These are phyloP conservation scores for Tympanoctomys barrerae DNA, from an alignment of 2,797 vertebrate genomes.

Conservation along the genomic window DNA sequence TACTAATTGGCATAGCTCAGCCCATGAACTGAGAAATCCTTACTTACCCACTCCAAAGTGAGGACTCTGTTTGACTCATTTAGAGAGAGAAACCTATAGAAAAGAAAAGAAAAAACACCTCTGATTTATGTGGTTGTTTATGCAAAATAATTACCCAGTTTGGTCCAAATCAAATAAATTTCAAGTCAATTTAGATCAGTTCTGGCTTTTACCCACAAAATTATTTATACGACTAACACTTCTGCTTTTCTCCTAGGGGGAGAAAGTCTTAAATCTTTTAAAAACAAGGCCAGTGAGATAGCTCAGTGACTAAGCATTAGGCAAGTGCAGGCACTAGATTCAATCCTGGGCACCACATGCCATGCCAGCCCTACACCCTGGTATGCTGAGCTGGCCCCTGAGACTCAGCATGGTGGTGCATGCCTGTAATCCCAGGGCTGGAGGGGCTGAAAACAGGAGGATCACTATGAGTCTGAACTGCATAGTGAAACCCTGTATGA, in stretches of 20 bases:
- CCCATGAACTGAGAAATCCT: neutral
- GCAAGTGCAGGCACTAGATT: no score
- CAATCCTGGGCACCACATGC: no score
- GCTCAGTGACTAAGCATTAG: no score
- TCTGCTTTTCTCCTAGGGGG: slow-evolving; percentile 13
- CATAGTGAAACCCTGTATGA: no score
- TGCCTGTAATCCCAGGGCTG: no score
- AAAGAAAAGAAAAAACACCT: neutral
- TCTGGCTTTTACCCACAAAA: slow-evolving; percentile 62
- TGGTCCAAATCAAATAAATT: slow-evolving; percentile 57
- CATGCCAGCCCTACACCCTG: no score
- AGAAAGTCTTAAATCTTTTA: slow-evolving; percentile 41
- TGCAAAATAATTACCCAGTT: neutral
- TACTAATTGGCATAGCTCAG: no score
- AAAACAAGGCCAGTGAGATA: slow-evolving; percentile 27
- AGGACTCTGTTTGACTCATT: neutral
- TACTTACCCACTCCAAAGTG: slow-evolving; percentile 1
- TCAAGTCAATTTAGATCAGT: slow-evolving; percentile 49
- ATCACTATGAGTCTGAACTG: no score
- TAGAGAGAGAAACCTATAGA: neutral
- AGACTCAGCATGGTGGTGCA: no score
- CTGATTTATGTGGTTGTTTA: slow-evolving; percentile 20
- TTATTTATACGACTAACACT: slow-evolving; percentile 44
- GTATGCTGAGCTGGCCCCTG: no score
- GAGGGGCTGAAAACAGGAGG: no score